Evolutionary conservation across 2,797 vertebrate species (phyloP).

Genomic region (Macrochelys suwanniensis): DNA sequence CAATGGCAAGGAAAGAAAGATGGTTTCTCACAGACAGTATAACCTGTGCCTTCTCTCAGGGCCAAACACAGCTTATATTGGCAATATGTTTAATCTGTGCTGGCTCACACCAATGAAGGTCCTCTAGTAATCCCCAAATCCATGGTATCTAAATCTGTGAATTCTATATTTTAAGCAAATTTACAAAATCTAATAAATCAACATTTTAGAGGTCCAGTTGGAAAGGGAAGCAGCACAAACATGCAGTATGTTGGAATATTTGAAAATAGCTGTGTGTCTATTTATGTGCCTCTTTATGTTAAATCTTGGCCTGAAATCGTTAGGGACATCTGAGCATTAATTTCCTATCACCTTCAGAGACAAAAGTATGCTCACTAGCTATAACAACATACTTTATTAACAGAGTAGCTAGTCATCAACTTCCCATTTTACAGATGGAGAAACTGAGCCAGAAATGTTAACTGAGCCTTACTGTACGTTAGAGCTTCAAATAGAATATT

Average conservation of each 20-base stretch:
- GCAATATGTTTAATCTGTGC: constrained; percentile 1
- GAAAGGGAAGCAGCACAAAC: constrained; percentile 28
- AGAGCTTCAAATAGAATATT: background rate
- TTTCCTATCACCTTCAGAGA: background rate
- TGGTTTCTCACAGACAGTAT: background rate
- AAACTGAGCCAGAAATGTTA: too few relatives aligned
- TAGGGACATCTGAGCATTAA: background rate
- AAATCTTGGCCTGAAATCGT: background rate
- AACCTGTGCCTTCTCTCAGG: background rate
- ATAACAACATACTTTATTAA: background rate
- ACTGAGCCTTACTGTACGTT: too few relatives aligned
- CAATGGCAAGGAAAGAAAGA: background rate
- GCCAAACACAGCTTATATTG: constrained; percentile 3
- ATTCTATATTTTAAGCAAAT: constrained; percentile 36
- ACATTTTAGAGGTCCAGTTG: constrained; percentile 22
- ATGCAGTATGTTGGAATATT: background rate
- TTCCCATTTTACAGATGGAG: background rate
- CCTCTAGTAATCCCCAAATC: constrained; percentile 54
- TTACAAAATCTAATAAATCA: background rate
- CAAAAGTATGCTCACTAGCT: background rate
- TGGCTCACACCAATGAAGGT: constrained; percentile 26
- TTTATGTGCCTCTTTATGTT: background rate
- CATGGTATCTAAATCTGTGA: background rate
- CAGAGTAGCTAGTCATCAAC: background rate
- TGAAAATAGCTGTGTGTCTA: constrained; percentile 9